Evolutionary conservation across 2,888 invertebrate species (phyloP), one percentile per base, ranked within the genome.

Genomic region (Galerucella calmariensis): DNA sequence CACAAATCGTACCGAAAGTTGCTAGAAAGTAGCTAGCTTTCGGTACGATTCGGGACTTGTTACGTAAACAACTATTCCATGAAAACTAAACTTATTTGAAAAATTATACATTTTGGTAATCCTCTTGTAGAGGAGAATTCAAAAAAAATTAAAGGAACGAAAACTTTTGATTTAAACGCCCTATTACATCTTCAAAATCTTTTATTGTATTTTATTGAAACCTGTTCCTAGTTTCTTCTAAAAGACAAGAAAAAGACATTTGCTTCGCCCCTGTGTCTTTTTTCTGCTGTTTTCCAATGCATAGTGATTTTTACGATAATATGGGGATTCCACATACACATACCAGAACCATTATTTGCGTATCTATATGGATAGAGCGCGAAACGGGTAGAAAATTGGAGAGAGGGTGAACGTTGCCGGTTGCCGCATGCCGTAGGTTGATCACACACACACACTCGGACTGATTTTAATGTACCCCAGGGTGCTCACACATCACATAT

Each of bases 271-370:
- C 65, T 73, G 75, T 3, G 48, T 48, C 14, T 48, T 14, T 48
- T 83, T 82, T 84, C 80, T 75, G 81, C 83, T 84, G 81, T 81
- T 83, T 83, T 82, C 89, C 89, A 82, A 83, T 87, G 87, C 87
- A 88, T 88, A 87, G 88, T 88, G 88, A 88, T 88, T 88, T 88
- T 88, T 88, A 88, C 86, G 86, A 86, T 87, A 87, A 88, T 86
- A 81, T 78, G 82, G 84, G 84, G 84, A 85, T 83, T 84, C 83
- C 81, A 69, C 76, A 78, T 78, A 78, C 74, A 46, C n/a, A 65
- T 65, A 46, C 63, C 16, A 78, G 79, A 75, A 76, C 77, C 81
- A 81, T 84, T 83, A 84, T 84, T 83, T 84, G 83, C 84, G 82
- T 84, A 81, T 82, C 77, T 79, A 79, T 81, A 80, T 80, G 80